Evolutionary conservation across 2,888 invertebrate genomes (phyloP), one percentile per base, ranked within the genome.

Genomic region (Zaprionus lineosus): DNA sequence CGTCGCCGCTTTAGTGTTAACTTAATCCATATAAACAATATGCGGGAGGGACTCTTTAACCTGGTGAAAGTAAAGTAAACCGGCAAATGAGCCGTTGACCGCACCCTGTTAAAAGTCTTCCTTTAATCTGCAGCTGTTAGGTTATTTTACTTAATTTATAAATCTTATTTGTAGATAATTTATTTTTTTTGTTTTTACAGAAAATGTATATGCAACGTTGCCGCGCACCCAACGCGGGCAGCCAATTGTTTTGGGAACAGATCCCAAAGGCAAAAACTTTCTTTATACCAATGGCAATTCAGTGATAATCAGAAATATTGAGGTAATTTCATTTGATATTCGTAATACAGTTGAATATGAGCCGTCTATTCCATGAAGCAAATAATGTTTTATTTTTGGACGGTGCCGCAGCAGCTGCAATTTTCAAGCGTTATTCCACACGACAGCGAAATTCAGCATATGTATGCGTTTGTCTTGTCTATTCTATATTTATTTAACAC

Each of bases 211-310:
- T 91, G 96, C 98, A 67, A 95, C 98, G 51, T 91, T 99, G 87
- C 99, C 99, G 59, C 94, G 96, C 86, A 99, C 99, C 47, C 95
- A 95, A 88, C 93, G 99, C 79, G 99, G 99, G 19, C 95, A 96
- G 77, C 97, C 98, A 28, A 93, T 99, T 77, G 98, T 99, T 48
- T 91, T 99, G 83, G 97, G 98, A 56, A 95, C 95, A 29, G 98
- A 98, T 91, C 98, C 99, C 2, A 98, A 98, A 91, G 98, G 98
- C 43, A 96, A 96, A 87, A 98, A 96, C 88, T 97, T 99, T 91
- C 92, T 99, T 44, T 99, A 99, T 89, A 95, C 97, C 64, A 98
- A 98, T 92, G 98, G 98, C 71, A 98, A 98, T 90, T 98, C 97
- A 82, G 98, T 99, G 66, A 97, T 98, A 88, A 99, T 99, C 87